Percentiles rank a stretch among this genome's conserved stretches.
phyloP scores from a whole-genome alignment of 2,113 vertebrate species.

The Notiomystis cincta region DNA sequence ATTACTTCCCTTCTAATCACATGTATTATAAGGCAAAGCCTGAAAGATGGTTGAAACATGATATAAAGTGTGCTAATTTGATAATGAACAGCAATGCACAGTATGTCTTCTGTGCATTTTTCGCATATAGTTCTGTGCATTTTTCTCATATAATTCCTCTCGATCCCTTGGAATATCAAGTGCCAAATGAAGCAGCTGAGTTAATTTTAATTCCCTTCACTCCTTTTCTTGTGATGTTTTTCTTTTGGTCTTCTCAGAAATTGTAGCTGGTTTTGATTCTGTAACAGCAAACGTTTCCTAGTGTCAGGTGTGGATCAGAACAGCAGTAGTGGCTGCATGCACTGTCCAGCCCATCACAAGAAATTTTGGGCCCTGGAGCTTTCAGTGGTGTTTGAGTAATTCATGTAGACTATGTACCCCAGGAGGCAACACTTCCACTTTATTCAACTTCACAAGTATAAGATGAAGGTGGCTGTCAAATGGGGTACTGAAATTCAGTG shows the following conservation, averaged over 20 bases:
- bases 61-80: constrained; percentile 15
- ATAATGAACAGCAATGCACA: neutral
- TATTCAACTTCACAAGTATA: constrained; percentile 23
- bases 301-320: neutral
- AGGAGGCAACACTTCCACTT: constrained; percentile 29
- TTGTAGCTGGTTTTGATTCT: neutral
- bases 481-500: neutral
- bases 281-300: neutral
- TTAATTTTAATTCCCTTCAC: neutral
- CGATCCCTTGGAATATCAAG: neutral
- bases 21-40: neutral
- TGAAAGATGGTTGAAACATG: constrained; percentile 8
- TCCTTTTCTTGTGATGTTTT: neutral
- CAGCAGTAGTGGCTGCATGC: neutral
- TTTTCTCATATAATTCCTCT: constrained; percentile 14
- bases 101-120: constrained; percentile 7
- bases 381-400: constrained; percentile 14
- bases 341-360: neutral
- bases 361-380: constrained; percentile 8
- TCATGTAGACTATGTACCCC: constrained; percentile 7
- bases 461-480: constrained; percentile 31
- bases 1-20: neutral
- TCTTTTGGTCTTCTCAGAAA: neutral
- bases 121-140: neutral
- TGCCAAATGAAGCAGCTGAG: neutral